A percentile compares a stretch with the other conserved stretches of the same genome.
Conservation (phyloP, 2,888 invertebrate species). For the Scrobipalpa atriplicella region DNA sequence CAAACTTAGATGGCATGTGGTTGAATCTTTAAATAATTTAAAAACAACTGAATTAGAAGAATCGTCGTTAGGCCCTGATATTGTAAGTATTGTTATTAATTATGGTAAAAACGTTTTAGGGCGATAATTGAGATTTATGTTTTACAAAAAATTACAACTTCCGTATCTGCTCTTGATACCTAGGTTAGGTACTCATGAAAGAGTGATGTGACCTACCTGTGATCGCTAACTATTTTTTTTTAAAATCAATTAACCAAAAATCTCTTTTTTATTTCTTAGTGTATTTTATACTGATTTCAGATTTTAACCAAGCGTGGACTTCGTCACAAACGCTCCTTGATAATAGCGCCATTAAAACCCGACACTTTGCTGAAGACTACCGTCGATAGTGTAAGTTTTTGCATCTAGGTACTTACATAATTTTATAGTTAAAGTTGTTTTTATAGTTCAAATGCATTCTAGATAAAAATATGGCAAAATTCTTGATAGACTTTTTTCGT, state of each 20-base stretch:
- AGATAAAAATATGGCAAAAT: too few relatives aligned
- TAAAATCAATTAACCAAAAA: too few relatives aligned
- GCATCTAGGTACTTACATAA: neutral
- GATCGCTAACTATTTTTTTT: too few relatives aligned
- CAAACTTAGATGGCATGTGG: constrained; percentile 57
- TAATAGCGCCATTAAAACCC: neutral
- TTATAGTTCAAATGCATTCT: too few relatives aligned
- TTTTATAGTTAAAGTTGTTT: too few relatives aligned
- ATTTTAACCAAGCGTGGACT: constrained; percentile 15
- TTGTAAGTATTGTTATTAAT: constrained; percentile 45
- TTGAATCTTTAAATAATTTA: constrained; percentile 43
- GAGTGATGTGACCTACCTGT: too few relatives aligned
- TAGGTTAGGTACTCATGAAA: neutral
- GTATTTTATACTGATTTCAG: neutral
- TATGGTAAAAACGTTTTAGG: too few relatives aligned
- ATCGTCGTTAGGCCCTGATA: constrained; percentile 43
- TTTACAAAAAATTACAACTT: constrained; percentile 17
- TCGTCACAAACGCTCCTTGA: neutral
- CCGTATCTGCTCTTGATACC: neutral
- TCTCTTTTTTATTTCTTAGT: too few relatives aligned
- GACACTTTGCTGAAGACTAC: neutral
- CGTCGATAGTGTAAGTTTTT: neutral
- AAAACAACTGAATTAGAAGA: constrained; percentile 38
- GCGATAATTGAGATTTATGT: constrained; percentile 18
- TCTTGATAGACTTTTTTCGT: too few relatives aligned